Base-by-base conservation (phyloP, 2,888 invertebrate species). In the Neoascia interrupta region DNA sequence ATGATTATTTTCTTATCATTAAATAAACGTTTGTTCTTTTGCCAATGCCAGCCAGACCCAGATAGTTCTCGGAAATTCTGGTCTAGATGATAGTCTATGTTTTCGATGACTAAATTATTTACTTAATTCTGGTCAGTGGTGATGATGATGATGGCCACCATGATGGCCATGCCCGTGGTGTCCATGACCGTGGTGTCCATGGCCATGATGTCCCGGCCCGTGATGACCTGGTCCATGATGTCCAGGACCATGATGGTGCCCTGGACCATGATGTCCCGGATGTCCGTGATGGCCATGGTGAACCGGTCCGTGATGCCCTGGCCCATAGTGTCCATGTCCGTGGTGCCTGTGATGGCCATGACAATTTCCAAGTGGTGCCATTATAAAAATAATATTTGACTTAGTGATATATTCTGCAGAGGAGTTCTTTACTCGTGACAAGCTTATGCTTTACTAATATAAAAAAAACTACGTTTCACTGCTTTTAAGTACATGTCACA, bases 321-420 rank as follows among this genome's bases (percentile, higher is more conserved):
- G 64, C 3, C 23, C 43, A 4, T 39, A n/a, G 6, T 64, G 53
- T 6, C 28, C 53, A 4, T 31, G 41, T 2, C 51, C 64, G 1
- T 51, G 51, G 5, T 51, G 66, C 3, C 11, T 23, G 0, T 31
- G 43, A 3, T n/a, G 18, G 3, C 13, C 31, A 11, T 18, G 13
- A 18, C 39, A 41, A 5, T 58, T 37, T 21, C 58, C 56, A 31
- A 58, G 39, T 18, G 49, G 58, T 58, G 41, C 18, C 68, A 68
- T 68, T 31, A 21, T 21, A 6, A 28, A 34, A 2, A 4, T 15
- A 19, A 6, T 26, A 8, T 8, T 18, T 6, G 5, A 6, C 26
- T 6, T 5, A 21, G 8, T 8, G n/a, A n/a, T n/a, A n/a, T n/a
- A n/a, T n/a, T n/a, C n/a, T n/a, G n/a, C n/a, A n/a, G n/a, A n/a